phyloP scores from a whole-genome alignment of 2,113 vertebrate genomes.

The Oophaga pumilio region DNA sequence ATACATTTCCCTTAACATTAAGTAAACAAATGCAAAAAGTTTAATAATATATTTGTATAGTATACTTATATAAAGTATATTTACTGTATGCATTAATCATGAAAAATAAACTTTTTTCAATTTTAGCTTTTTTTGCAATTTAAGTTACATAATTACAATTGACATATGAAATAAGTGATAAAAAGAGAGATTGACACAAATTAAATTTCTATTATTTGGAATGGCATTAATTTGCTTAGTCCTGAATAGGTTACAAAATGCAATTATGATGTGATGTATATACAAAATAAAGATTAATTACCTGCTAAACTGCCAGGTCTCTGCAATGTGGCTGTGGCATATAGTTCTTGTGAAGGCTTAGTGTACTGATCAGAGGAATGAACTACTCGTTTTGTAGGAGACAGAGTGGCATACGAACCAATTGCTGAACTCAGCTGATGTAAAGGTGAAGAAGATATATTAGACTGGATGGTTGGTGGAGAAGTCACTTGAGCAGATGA shows the following conservation, averaged over 20 bases:
- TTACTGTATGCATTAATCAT: too few relatives aligned
- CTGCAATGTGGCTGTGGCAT: slow-evolving; percentile 92
- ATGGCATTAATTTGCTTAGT: not conserved
- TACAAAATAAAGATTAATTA: slow-evolving; percentile 60
- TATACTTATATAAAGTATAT: too few relatives aligned
- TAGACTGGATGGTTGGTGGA: slow-evolving; percentile 80
- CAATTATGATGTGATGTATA: not conserved
- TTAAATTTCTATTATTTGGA: not conserved
- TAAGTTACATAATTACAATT: too few relatives aligned
- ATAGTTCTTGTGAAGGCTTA: slow-evolving; percentile 95
- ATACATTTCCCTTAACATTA: too few relatives aligned
- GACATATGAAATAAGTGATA: not conserved
- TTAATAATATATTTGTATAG: too few relatives aligned
- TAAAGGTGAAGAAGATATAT: slow-evolving; percentile 84
- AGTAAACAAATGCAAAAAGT: too few relatives aligned
- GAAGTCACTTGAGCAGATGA: slow-evolving; percentile 88
- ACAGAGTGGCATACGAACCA: slow-evolving; percentile 94
- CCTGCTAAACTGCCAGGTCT: slow-evolving; percentile 94
- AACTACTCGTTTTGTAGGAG: slow-evolving; percentile 92
- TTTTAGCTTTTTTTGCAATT: too few relatives aligned
- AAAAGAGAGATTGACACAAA: not conserved
- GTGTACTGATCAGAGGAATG: slow-evolving; percentile 91
- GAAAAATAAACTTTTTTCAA: too few relatives aligned
- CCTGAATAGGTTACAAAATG: not conserved
- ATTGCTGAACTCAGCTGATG: slow-evolving; percentile 95